A percentile compares a stretch with the other conserved stretches of the same genome.
phyloP scores from a whole-genome alignment of 2,797 vertebrate genomes.

The Salarias fasciatus region DNA sequence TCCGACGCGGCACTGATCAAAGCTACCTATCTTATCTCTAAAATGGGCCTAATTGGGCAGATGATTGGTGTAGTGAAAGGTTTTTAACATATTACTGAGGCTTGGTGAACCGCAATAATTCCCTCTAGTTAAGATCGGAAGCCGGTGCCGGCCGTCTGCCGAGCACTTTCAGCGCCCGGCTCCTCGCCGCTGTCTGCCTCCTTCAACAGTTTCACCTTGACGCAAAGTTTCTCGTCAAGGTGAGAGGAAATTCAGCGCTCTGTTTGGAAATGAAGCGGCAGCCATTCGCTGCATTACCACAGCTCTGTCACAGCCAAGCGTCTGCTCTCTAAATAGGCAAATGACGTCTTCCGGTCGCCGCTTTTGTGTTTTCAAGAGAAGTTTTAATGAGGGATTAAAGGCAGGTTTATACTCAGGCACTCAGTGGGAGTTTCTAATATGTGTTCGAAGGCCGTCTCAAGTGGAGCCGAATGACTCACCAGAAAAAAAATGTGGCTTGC shows the following conservation, averaged over 20 bases:
- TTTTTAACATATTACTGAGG: slow-evolving; percentile 57
- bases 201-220: too few species aligned
- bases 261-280: slow-evolving; percentile 7
- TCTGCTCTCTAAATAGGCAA: background rate
- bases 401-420: too few species aligned
- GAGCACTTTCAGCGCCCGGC: slow-evolving; percentile 26
- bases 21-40: slow-evolving; percentile 55
- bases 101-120: slow-evolving; percentile 65
- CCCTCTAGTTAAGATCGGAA: slow-evolving; percentile 46
- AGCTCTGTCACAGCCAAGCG: slow-evolving; percentile 7
- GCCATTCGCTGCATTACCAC: background rate
- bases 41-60: slow-evolving; percentile 63
- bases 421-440: too few species aligned
- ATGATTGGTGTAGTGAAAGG: slow-evolving; percentile 60
- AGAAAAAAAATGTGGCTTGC: too few species aligned
- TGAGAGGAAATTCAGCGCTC: slow-evolving; percentile 18
- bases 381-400: too few species aligned
- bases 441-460: too few species aligned
- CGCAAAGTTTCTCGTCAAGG: slow-evolving; percentile 11
- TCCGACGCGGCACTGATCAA: slow-evolving; percentile 47
- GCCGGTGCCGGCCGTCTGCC: slow-evolving; percentile 22
- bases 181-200: too few species aligned
- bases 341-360: background rate
- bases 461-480: too few species aligned
- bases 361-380: background rate